These are phyloP conservation scores for Hyposmocoma kahamanoa DNA, from an alignment of 1,140 invertebrate genomes.

Conservation along the genomic window DNA sequence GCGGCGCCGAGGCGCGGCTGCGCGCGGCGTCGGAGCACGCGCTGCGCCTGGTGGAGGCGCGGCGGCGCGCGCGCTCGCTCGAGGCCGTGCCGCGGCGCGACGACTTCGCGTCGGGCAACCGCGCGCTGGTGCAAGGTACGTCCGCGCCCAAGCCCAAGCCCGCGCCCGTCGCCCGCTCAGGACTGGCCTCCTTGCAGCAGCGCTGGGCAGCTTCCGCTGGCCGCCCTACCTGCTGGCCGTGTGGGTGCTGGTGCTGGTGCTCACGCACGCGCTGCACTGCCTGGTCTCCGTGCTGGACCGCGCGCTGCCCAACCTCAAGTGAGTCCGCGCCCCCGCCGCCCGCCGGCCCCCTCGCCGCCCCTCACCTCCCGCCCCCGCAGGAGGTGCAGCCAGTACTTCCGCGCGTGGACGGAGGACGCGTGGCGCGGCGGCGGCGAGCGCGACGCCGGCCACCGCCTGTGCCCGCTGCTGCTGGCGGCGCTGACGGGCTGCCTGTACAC, in stretches of 20 bases:
- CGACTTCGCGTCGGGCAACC: slow-evolving; percentile 17
- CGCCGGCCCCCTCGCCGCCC: not conserved
- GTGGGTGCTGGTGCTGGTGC: slow-evolving; percentile 48
- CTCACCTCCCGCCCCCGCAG: slow-evolving; percentile 23
- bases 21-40: slow-evolving; percentile 24
- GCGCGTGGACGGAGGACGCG: slow-evolving; percentile 34
- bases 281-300: slow-evolving; percentile 33
- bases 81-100: slow-evolving; percentile 14
- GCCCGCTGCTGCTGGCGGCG: slow-evolving; percentile 21
- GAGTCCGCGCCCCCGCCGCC: not conserved
- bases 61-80: slow-evolving; percentile 19
- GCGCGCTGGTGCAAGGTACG: slow-evolving; percentile 43
- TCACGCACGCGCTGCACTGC: slow-evolving; percentile 50
- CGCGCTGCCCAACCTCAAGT: slow-evolving; percentile 41
- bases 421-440: slow-evolving; percentile 24
- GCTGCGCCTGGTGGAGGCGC: slow-evolving; percentile 17
- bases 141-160: not conserved
- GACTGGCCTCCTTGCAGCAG: slow-evolving; percentile 25
- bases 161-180: too few species aligned
- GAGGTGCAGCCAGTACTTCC: slow-evolving; percentile 36
- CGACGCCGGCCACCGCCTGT: slow-evolving; percentile 11
- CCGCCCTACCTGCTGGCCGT: slow-evolving; percentile 57
- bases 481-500: slow-evolving; percentile 32
- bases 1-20: not conserved
- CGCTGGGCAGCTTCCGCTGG: slow-evolving; percentile 52